A percentile compares a stretch with the other conserved stretches of the same genome.
These are phyloP conservation scores for Lithophane leautieri DNA, from an alignment of 2,888 invertebrate species.

Conservation along the genomic window DNA sequence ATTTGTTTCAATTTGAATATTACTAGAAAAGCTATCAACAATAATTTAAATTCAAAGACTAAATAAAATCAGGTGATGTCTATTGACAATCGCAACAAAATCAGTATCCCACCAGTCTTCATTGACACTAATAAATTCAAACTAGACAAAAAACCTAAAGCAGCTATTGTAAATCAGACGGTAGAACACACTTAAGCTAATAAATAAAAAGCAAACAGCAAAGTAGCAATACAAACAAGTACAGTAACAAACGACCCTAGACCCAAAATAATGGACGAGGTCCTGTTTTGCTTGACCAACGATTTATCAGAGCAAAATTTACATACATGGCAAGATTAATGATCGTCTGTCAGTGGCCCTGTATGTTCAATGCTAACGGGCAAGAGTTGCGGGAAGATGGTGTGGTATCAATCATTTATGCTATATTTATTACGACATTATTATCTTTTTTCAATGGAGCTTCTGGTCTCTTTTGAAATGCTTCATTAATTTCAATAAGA, in stretches of 20 bases:
- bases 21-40: neutral
- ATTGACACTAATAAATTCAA: slow-evolving; percentile 3
- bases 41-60: neutral
- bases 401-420: slow-evolving; percentile 65
- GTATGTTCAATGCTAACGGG: slow-evolving; percentile 71
- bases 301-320: slow-evolving; percentile 85
- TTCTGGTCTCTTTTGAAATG: slow-evolving; percentile 41
- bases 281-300: slow-evolving; percentile 78
- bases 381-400: slow-evolving; percentile 60
- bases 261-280: slow-evolving; percentile 68
- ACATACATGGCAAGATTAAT: slow-evolving; percentile 85
- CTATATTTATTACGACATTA: slow-evolving; percentile 64
- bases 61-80: neutral
- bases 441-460: slow-evolving; percentile 57
- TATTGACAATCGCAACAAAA: neutral
- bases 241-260: slow-evolving; percentile 64
- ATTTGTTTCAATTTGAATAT: neutral
- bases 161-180: slow-evolving; percentile 30
- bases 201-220: slow-evolving; percentile 50
- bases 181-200: slow-evolving; percentile 54
- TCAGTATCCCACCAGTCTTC: neutral
- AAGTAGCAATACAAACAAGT: slow-evolving; percentile 54
- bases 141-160: slow-evolving; percentile 3
- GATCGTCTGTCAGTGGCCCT: slow-evolving; percentile 76
- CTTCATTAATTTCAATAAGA: slow-evolving; percentile 38